Conservation (phyloP, 2,113 vertebrate genomes). For the Mustelus asterias region DNA sequence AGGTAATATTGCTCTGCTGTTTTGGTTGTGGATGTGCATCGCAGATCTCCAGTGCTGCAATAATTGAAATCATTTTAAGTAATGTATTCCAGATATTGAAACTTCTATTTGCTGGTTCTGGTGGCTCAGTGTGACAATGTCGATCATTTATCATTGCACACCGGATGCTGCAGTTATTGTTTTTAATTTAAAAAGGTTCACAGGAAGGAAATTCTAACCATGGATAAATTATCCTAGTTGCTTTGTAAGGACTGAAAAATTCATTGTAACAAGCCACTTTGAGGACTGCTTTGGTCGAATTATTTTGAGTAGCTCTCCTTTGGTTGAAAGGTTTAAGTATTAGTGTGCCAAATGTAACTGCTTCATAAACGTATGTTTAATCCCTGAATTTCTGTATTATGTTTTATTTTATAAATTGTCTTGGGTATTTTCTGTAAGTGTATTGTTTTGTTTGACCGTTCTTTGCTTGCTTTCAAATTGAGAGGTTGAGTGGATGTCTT, state of each 20-base stretch:
- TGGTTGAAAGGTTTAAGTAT: background rate
- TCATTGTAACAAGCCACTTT: background rate
- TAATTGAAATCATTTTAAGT: background rate
- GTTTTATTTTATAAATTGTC: too few species aligned
- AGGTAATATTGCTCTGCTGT: background rate
- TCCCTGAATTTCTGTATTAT: too few species aligned
- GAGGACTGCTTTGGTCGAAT: background rate
- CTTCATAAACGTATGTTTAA: too few species aligned
- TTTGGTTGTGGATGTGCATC: background rate
- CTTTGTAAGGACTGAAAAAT: background rate
- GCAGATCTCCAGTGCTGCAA: background rate
- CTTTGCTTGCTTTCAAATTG: too few species aligned
- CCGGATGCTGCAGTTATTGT: background rate
- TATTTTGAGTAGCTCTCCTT: background rate
- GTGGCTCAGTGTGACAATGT: background rate
- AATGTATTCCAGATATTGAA: background rate
- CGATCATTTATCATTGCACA: background rate
- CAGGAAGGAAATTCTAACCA: background rate
- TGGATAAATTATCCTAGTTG: background rate
- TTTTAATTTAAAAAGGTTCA: background rate
- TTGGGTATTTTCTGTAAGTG: too few species aligned
- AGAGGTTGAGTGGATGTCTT: too few species aligned
- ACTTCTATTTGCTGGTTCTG: background rate
- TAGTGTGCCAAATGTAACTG: background rate
- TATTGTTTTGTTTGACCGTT: too few species aligned